A percentile compares a stretch with the other conserved stretches of the same genome.
Conservation (phyloP, 2,888 invertebrate species). For the Ochlodes sylvanus region DNA sequence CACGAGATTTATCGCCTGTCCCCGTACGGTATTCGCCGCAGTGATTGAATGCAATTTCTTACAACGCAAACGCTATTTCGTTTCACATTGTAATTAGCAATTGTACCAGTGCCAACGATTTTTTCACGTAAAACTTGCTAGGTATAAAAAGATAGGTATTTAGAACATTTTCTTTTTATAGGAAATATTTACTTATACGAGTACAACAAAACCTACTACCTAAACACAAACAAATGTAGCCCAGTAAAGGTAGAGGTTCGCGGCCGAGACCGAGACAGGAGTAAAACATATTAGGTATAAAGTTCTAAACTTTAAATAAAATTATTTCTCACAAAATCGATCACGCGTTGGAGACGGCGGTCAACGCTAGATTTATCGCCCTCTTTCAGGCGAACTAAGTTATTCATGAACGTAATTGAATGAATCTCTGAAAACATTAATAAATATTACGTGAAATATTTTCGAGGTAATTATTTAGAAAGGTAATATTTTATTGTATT, state of each 20-base stretch:
- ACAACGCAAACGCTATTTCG: not conserved
- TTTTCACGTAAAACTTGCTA: not conserved
- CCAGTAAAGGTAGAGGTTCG: no score
- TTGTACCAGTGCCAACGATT: not conserved
- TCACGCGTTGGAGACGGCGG: not conserved
- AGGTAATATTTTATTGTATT: no score
- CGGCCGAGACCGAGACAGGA: no score
- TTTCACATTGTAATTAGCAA: not conserved
- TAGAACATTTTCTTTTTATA: no score
- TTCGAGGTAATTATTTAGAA: no score
- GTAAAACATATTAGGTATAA: no score
- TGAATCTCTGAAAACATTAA: not conserved
- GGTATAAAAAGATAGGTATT: no score
- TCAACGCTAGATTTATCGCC: no score
- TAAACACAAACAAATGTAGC: no score
- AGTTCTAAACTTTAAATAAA: not conserved
- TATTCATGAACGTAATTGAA: conserved; percentile 4
- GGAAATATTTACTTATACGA: no score
- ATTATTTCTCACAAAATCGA: not conserved
- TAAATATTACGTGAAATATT: no score
- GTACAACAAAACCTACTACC: no score
- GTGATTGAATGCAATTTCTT: conserved; percentile 6
- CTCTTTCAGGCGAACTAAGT: conserved; percentile 1
- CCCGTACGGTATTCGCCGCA: not conserved
- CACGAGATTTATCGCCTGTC: conserved; percentile 5